Percentiles rank a stretch among this genome's conserved stretches.
These are phyloP conservation scores for Sycophaga agraensis DNA, from an alignment of 1,140 invertebrate species.

Conservation along the genomic window DNA sequence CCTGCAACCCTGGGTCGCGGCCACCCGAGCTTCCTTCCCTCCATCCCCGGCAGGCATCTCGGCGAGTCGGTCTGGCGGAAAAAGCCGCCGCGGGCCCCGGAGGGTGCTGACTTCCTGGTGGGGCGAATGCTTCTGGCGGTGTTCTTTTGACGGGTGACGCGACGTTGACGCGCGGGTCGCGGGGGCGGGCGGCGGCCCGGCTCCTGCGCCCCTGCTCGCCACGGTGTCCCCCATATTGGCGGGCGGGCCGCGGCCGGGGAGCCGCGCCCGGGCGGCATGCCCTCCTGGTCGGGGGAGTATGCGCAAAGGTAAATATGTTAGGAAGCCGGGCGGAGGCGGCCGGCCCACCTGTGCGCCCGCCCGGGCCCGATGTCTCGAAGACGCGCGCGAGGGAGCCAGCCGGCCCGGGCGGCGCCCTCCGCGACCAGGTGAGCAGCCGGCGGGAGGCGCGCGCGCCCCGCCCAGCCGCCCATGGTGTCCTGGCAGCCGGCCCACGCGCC, in stretches of 20 bases:
- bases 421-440: slow-evolving; percentile 32
- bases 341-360: background rate
- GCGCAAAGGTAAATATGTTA: slow-evolving; percentile 28
- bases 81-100: too few species aligned
- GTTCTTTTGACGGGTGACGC: slow-evolving; percentile 47
- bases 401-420: slow-evolving; percentile 30
- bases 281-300: slow-evolving; percentile 40
- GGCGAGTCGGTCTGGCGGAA: too few species aligned
- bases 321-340: background rate
- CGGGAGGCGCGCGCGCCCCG: background rate
- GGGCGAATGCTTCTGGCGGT: slow-evolving; percentile 49
- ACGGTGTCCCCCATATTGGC: slow-evolving; percentile 2
- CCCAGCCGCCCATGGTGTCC: too few species aligned
- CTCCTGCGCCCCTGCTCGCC: slow-evolving; percentile 17
- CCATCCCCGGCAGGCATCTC: background rate
- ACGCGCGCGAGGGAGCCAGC: slow-evolving; percentile 19
- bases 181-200: background rate
- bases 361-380: too few species aligned
- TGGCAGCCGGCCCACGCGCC: too few species aligned
- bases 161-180: slow-evolving; percentile 41
- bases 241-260: background rate
- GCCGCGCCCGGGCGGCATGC: slow-evolving; percentile 35
- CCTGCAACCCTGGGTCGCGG: slow-evolving; percentile 14
- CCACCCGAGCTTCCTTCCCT: slow-evolving; percentile 15
- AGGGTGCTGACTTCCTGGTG: slow-evolving; percentile 46